These are phyloP conservation scores for Thalpophila matura DNA, from an alignment of 2,888 invertebrate genomes.

Conservation along the genomic window DNA sequence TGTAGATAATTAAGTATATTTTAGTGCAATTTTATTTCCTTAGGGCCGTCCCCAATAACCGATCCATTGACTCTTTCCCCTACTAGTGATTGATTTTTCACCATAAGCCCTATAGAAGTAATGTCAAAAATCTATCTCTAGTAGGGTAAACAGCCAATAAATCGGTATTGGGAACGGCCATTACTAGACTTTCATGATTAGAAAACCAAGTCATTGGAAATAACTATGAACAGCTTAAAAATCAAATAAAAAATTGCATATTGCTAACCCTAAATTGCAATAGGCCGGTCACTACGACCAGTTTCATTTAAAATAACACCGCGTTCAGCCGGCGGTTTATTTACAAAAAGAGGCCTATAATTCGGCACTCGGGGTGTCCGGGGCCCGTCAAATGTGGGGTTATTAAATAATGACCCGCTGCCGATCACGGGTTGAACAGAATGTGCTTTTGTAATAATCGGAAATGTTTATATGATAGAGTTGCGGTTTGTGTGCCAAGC, in stretches of 20 bases:
- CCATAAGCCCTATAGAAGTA: too few species aligned
- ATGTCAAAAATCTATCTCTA: too few species aligned
- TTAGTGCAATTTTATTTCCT: too few species aligned
- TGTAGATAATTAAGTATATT: too few species aligned
- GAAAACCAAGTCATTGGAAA: conserved; percentile 50
- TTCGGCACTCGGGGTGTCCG: conserved; percentile 81
- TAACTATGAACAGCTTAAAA: conserved; percentile 20
- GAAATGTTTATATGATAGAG: conserved; percentile 42
- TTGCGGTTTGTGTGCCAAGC: conserved; percentile 43
- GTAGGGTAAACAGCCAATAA: too few species aligned
- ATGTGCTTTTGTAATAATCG: conserved; percentile 48
- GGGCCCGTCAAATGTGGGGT: conserved; percentile 75
- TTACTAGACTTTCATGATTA: neutral
- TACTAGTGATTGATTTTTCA: too few species aligned
- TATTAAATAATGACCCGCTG: conserved; percentile 85
- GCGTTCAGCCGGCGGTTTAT: conserved; percentile 77
- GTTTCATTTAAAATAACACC: conserved; percentile 53
- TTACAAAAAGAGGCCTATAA: conserved; percentile 86
- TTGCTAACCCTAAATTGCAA: conserved; percentile 52
- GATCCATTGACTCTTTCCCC: too few species aligned
- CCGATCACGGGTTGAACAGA: conserved; percentile 63
- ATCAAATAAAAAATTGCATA: too few species aligned
- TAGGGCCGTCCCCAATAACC: too few species aligned
- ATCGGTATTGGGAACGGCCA: too few species aligned
- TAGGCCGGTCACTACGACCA: conserved; percentile 37